Evolutionary conservation across 2,113 vertebrate species (phyloP).

Genomic region (Petrocephalus zakoni): DNA sequence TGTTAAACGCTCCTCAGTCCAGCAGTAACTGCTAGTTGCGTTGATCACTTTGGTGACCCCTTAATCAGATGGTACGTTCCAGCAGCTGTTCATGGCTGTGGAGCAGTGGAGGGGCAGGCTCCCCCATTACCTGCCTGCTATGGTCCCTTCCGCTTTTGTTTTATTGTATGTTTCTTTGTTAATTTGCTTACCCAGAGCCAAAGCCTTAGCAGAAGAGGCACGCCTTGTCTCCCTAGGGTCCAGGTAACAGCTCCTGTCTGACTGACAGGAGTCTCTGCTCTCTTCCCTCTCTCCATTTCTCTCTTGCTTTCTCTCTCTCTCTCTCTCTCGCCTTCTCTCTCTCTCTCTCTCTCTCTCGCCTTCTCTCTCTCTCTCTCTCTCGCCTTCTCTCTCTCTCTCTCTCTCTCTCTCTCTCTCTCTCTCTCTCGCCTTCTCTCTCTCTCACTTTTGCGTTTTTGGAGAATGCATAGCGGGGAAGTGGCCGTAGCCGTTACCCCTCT

Average conservation of each 20-base stretch:
- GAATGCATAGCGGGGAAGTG: slow-evolving; percentile 80
- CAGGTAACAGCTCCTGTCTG: slow-evolving; percentile 84
- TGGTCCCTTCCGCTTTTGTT: slow-evolving; percentile 42
- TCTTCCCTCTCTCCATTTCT: slow-evolving; percentile 37
- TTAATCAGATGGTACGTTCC: neutral
- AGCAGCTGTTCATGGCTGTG: neutral
- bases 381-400: slow-evolving; percentile 34
- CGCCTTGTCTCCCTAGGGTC: slow-evolving; percentile 91
- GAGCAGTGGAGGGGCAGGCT: slow-evolving; percentile 8
- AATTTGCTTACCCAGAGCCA: slow-evolving; percentile 91
- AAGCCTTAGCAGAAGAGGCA: slow-evolving; percentile 92
- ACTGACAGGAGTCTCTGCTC: slow-evolving; percentile 68
- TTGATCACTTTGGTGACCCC: neutral
- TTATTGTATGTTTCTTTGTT: slow-evolving; percentile 47
- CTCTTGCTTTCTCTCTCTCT: slow-evolving; percentile 15
- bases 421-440: slow-evolving; percentile 11
- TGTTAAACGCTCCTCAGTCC: neutral
- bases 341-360: slow-evolving; percentile 9
- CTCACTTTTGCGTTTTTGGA: slow-evolving; percentile 60
- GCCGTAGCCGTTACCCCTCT: slow-evolving; percentile 53
- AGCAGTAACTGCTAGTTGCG: neutral
- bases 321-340: too few species aligned
- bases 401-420: slow-evolving; percentile 11
- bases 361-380: slow-evolving; percentile 14
- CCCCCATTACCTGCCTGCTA: slow-evolving; percentile 26